Evolutionary conservation across 2,797 vertebrate genomes (phyloP), one percentile per base, ranked within the genome.

Genomic region (Chiroxiphia lanceolata): DNA sequence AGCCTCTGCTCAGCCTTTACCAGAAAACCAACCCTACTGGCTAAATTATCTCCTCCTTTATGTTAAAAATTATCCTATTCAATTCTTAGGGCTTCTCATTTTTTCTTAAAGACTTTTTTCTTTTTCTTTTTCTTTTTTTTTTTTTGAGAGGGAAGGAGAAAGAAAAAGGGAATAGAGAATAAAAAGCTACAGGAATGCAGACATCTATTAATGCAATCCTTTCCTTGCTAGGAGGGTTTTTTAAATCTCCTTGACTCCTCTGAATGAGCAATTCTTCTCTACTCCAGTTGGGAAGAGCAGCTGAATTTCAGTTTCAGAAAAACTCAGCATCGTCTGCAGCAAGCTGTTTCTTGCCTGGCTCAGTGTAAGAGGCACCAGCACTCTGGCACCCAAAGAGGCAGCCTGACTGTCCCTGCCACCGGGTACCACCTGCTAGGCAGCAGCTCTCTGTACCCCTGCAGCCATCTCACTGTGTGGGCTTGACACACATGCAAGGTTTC

Each of bases 21-120:
- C 15, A 65, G 78, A 90, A 94, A 87, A 50, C 12, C 33, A 74
- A 6, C 38, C 26, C 34, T n/a, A 4, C 44, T 15, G 27, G 38
- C 44, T 83, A 94, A 77, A 74, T 90, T 64, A 83, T 21, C 25
- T 47, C 65, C n/a, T 90, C 16, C 36, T 80, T 96, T 74, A 68
- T 84, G 67, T 50, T 64, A 26, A 80, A 96, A 91, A 36, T 19
- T 22, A 51, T 70, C 53, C 57, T 47, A 83, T 65, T 51, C n/a
- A 47, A 51, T 84, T 93, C 60, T 36, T 74, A 86, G 29, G 21
- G 12, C 9, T 47, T 86, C 36, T 65, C n/a, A 23, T 75, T 59
- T 79, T 90, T 84, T 80, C 69, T 85, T 64, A 74, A 83, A 71
- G 65, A 18, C 2, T 70, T 91, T 89, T 26, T 50, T 15, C 5